A percentile compares a stretch with the other conserved stretches of the same genome.
Conservation (phyloP, 2,888 invertebrate genomes). For the Patella caerulea region DNA sequence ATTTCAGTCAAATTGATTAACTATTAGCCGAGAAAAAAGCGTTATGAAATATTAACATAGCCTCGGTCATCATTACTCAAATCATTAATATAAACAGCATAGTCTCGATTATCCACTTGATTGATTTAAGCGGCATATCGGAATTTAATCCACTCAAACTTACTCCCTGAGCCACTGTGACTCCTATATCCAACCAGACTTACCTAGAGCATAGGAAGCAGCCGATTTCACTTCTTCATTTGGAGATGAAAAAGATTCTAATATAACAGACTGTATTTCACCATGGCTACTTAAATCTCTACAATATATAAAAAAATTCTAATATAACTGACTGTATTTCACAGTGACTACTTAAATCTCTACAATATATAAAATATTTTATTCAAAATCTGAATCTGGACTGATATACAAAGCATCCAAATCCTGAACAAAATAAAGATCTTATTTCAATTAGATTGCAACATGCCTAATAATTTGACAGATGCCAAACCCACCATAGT, state of each 20-base stretch:
- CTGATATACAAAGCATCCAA: neutral
- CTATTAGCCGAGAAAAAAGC: too few relatives aligned
- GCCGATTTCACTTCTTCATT: conserved; percentile 98
- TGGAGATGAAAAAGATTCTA: conserved; percentile 89
- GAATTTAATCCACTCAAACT: too few relatives aligned
- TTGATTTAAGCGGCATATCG: too few relatives aligned
- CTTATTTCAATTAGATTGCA: neutral
- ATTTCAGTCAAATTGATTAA: too few relatives aligned
- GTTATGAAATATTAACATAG: too few relatives aligned
- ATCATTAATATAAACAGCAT: too few relatives aligned
- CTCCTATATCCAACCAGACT: conserved; percentile 12
- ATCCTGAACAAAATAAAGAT: neutral
- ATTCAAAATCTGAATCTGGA: too few relatives aligned
- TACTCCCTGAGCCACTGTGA: too few relatives aligned
- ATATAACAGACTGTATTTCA: conserved; percentile 72
- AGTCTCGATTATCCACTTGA: too few relatives aligned
- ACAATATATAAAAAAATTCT: conserved; percentile 34
- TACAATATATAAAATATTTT: conserved; percentile 41
- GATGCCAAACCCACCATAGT: too few relatives aligned
- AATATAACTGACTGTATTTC: conserved; percentile 71
- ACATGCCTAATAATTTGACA: too few relatives aligned
- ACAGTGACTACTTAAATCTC: conserved; percentile 68
- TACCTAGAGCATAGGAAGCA: conserved; percentile 92
- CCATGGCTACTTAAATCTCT: conserved; percentile 69
- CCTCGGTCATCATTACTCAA: too few relatives aligned